Evolutionary conservation across 2,797 vertebrate genomes (phyloP).

Genomic region (Coregonus sp.): DNA sequence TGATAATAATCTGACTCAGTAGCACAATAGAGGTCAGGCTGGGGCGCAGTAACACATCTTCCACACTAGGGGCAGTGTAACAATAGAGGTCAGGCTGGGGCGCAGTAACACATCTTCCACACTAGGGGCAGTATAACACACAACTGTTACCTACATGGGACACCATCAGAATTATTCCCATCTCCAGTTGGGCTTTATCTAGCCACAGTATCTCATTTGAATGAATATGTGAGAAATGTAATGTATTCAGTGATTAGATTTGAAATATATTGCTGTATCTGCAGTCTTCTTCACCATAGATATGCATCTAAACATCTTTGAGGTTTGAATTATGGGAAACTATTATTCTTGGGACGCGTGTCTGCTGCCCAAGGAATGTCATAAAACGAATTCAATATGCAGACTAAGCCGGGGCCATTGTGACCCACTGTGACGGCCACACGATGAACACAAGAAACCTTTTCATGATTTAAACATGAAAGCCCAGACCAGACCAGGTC

Average conservation of each 20-base stretch:
- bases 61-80: no score
- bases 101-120: constrained; percentile 43
- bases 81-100: not conserved
- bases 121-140: constrained; percentile 55
- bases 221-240: constrained; percentile 35
- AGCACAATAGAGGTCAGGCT: no score
- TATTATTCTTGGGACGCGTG: not conserved
- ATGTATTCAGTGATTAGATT: constrained; percentile 26
- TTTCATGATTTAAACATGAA: constrained; percentile 69
- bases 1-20: no score
- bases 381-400: no score
- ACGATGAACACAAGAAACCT: constrained; percentile 67
- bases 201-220: constrained; percentile 33
- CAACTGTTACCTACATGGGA: constrained; percentile 38
- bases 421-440: constrained; percentile 23
- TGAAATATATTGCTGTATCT: not conserved
- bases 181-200: constrained; percentile 12
- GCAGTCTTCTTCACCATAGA: constrained; percentile 12
- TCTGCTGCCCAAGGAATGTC: no score
- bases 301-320: constrained; percentile 33
- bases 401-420: no score
- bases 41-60: no score
- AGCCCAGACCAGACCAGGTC: constrained; percentile 35
- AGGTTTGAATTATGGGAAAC: not conserved
- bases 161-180: not conserved